Conservation (phyloP, 2,797 vertebrate species). For the Staurois parvus region DNA sequence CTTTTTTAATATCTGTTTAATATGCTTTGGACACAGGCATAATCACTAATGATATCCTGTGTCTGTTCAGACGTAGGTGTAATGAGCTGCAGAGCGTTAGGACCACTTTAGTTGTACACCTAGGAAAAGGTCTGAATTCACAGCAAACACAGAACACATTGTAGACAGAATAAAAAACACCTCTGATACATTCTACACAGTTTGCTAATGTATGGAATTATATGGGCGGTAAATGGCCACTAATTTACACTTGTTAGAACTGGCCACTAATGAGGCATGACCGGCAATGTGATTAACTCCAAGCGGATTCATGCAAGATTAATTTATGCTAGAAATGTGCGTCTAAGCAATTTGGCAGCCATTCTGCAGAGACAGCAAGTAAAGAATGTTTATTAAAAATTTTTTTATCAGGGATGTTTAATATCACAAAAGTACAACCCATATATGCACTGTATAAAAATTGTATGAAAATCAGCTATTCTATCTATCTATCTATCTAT, state of each 20-base stretch:
- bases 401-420: neutral
- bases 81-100: neutral
- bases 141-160: neutral
- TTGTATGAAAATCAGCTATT: too few relatives aligned
- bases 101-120: neutral
- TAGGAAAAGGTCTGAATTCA: neutral
- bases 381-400: neutral
- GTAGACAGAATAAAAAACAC: neutral
- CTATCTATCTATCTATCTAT: too few relatives aligned
- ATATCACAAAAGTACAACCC: neutral
- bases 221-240: neutral
- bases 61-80: neutral
- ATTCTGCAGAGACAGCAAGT: slow-evolving; percentile 2
- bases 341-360: neutral
- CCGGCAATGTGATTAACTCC: neutral
- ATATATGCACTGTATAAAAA: too few relatives aligned
- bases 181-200: neutral
- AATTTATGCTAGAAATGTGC: neutral
- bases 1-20: too few relatives aligned
- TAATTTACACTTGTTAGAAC: neutral
- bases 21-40: too few relatives aligned
- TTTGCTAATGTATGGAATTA: slow-evolving; percentile 1
- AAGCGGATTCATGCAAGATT: neutral
- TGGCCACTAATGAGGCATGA: slow-evolving; percentile 2
- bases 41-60: neutral